A percentile compares a stretch with the other conserved stretches of the same genome.
Conservation (phyloP, 2,888 invertebrate species). For the Clivina fossor region DNA sequence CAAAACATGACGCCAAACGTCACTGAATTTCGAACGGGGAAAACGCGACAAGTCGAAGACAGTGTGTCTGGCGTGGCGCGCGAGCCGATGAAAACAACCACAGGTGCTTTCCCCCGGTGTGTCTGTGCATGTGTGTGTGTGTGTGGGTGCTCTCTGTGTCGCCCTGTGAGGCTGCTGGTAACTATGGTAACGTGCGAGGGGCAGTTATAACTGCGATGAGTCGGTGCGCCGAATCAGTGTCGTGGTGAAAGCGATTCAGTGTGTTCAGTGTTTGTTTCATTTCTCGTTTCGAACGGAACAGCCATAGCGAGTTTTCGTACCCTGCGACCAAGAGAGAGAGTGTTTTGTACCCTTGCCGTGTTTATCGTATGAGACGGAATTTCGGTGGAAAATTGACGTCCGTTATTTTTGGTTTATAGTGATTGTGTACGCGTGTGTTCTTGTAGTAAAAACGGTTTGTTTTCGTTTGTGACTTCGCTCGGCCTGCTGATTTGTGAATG, state of each 20-base stretch:
- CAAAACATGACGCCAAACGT: too few relatives aligned
- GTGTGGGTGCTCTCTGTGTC: too few relatives aligned
- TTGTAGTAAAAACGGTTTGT: too few relatives aligned
- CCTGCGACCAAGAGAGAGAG: too few relatives aligned
- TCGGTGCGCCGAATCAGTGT: conserved; percentile 48
- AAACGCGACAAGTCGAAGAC: conserved; percentile 7
- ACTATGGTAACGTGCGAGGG: conserved; percentile 42
- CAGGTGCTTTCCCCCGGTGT: conserved; percentile 38
- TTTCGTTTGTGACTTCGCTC: too few relatives aligned
- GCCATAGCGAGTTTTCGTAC: not conserved
- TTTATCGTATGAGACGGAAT: too few relatives aligned
- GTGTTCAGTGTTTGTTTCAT: too few relatives aligned
- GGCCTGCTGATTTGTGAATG: too few relatives aligned
- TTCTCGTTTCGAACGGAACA: not conserved
- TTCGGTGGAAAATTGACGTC: too few relatives aligned
- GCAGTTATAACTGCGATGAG: conserved; percentile 29
- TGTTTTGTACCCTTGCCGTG: conserved; percentile 16
- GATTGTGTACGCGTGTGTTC: too few relatives aligned
- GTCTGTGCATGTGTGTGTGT: too few relatives aligned
- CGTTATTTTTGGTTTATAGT: too few relatives aligned
- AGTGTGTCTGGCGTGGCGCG: conserved; percentile 22
- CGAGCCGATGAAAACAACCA: conserved; percentile 38
- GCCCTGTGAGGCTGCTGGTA: conserved; percentile 36
- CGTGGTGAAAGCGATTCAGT: conserved; percentile 31
- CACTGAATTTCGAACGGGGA: conserved; percentile 12